phyloP scores from a whole-genome alignment of 2,888 invertebrate species.

The Drosophila fulvimacula region DNA sequence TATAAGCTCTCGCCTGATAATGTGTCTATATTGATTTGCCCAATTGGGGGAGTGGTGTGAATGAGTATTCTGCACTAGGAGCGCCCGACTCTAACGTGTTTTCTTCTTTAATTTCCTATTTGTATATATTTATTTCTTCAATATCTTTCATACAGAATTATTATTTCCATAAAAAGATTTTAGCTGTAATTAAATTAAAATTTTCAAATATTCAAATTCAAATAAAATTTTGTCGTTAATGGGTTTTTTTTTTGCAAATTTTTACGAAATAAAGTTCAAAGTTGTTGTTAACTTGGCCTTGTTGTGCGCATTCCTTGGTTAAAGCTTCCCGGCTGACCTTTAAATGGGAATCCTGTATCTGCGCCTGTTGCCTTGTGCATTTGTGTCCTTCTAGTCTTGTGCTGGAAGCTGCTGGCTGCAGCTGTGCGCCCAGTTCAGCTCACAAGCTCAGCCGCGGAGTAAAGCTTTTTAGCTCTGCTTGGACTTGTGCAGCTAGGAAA shows the following conservation, averaged over 20 bases:
- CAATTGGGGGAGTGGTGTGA: no score
- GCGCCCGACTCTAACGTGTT: no score
- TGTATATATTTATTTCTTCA: no score
- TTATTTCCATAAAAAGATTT: no score
- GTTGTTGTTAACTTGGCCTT: not conserved
- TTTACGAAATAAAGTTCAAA: not conserved
- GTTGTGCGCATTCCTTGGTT: no score
- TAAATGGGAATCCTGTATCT: conserved; percentile 1
- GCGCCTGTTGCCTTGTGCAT: not conserved
- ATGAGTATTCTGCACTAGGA: no score
- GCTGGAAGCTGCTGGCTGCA: not conserved
- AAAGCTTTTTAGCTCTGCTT: conserved; percentile 32
- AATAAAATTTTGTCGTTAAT: not conserved
- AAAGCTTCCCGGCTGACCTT: conserved; percentile 10
- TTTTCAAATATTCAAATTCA: no score
- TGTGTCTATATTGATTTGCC: no score
- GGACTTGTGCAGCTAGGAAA: conserved; percentile 30
- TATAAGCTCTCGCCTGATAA: no score
- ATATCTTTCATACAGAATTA: no score
- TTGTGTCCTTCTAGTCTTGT: not conserved
- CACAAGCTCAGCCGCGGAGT: not conserved
- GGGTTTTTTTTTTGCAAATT: not conserved
- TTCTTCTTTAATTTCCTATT: no score
- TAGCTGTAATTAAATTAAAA: no score
- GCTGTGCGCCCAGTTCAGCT: not conserved